Evolutionary conservation across 1,140 invertebrate genomes (phyloP).

Genomic region (Formica selysi): DNA sequence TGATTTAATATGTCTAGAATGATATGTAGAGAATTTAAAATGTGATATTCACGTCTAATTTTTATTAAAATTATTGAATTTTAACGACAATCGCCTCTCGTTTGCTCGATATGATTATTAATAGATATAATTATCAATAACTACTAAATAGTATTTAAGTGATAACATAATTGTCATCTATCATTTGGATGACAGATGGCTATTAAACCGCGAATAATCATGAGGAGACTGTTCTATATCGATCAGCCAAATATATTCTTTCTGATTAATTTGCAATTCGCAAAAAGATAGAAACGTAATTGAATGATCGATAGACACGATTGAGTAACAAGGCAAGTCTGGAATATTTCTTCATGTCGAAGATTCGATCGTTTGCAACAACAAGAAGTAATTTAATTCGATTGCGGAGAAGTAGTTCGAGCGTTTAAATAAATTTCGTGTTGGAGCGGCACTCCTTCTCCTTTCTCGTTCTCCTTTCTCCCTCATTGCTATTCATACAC

Average conservation of each 20-base stretch:
- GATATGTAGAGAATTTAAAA: not conserved
- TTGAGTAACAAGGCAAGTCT: not conserved
- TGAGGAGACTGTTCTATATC: not conserved
- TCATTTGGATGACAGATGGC: not conserved
- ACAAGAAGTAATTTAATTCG: slow-evolving; percentile 51
- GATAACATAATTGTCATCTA: not conserved
- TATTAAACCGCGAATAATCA: slow-evolving; percentile 8
- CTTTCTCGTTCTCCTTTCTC: slow-evolving; percentile 36
- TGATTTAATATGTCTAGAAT: not conserved
- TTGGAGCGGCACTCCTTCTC: not conserved
- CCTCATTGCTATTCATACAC: slow-evolving; percentile 55
- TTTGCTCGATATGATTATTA: not conserved
- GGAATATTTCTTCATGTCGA: not conserved
- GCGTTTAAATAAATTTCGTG: slow-evolving; percentile 46
- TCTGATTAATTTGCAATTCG: slow-evolving; percentile 7
- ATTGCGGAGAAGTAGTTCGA: slow-evolving; percentile 23
- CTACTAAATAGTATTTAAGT: slow-evolving; percentile 28
- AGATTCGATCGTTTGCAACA: slow-evolving; percentile 41
- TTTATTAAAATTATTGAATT: not conserved
- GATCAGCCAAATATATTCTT: not conserved
- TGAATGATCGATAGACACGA: not conserved
- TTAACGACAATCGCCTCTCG: not conserved
- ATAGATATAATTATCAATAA: slow-evolving; percentile 6
- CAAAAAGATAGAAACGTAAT: not conserved
- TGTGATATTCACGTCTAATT: not conserved